Evolutionary conservation across 2,888 invertebrate genomes (phyloP).

Genomic region (Rhamphomyia laevipes): DNA sequence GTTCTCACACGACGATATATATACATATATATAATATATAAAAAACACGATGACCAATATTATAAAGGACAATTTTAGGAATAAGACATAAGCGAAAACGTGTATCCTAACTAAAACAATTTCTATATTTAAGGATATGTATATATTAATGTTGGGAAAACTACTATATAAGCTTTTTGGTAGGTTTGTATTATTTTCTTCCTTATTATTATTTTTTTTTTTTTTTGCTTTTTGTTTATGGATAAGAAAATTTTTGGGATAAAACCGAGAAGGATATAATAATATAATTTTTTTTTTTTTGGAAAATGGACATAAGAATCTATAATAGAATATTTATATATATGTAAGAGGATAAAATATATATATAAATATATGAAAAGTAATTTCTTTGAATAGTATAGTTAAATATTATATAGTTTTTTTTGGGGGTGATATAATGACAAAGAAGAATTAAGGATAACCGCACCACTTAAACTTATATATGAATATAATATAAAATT

Average conservation of each 20-base stretch:
- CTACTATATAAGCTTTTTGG: too few species aligned
- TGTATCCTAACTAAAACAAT: background rate
- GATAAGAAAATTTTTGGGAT: background rate
- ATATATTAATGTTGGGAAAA: too few species aligned
- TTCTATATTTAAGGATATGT: background rate
- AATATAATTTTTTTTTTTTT: background rate
- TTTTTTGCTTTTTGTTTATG: background rate
- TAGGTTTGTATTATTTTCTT: too few species aligned
- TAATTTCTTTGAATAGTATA: background rate
- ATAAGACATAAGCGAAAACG: conserved; percentile 1
- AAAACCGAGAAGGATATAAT: background rate
- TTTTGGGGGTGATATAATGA: background rate
- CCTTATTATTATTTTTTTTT: background rate
- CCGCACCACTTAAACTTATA: background rate
- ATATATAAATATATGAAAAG: too few species aligned
- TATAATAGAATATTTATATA: too few species aligned
- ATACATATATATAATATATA: too few species aligned
- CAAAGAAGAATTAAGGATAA: background rate
- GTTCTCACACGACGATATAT: too few species aligned
- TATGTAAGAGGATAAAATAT: too few species aligned
- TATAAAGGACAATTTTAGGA: background rate
- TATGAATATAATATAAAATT: background rate
- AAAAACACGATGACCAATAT: too few species aligned
- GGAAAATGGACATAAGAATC: background rate
- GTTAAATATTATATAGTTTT: background rate